Conservation (phyloP, 2,797 vertebrate genomes). For the Premnoplex brunnescens region DNA sequence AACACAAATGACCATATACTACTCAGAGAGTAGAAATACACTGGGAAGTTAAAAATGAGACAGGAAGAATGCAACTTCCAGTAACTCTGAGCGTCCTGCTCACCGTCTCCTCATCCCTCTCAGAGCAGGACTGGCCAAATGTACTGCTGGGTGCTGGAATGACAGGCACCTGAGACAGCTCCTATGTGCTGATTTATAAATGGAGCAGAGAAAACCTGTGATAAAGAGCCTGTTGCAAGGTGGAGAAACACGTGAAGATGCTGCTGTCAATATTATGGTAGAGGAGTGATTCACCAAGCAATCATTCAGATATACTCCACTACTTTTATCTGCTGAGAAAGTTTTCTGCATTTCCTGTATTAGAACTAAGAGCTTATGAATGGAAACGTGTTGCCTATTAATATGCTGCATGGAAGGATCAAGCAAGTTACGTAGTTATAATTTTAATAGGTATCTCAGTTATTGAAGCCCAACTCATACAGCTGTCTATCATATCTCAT, state of each 20-base stretch:
- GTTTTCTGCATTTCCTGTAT: not conserved
- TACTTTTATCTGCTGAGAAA: not conserved
- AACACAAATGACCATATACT: not conserved
- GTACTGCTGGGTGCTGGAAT: not conserved
- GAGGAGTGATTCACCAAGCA: not conserved
- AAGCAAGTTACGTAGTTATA: not conserved
- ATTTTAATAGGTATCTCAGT: not conserved
- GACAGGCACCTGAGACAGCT: not conserved
- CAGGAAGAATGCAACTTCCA: not conserved
- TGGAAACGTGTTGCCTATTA: not conserved
- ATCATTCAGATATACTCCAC: not conserved
- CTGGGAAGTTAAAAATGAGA: not conserved
- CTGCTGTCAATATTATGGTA: not conserved
- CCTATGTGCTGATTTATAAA: not conserved
- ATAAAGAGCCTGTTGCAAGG: not conserved
- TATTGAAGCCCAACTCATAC: not conserved
- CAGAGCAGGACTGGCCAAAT: not conserved
- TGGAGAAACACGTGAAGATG: not conserved
- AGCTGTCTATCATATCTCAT: not conserved
- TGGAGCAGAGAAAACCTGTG: not conserved
- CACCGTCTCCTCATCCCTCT: not conserved
- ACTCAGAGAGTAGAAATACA: not conserved
- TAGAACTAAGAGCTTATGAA: not conserved
- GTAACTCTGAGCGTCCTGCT: not conserved
- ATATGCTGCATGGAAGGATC: not conserved